phyloP scores from a whole-genome alignment of 1,140 invertebrate species.

The Drosophila carrolli region DNA sequence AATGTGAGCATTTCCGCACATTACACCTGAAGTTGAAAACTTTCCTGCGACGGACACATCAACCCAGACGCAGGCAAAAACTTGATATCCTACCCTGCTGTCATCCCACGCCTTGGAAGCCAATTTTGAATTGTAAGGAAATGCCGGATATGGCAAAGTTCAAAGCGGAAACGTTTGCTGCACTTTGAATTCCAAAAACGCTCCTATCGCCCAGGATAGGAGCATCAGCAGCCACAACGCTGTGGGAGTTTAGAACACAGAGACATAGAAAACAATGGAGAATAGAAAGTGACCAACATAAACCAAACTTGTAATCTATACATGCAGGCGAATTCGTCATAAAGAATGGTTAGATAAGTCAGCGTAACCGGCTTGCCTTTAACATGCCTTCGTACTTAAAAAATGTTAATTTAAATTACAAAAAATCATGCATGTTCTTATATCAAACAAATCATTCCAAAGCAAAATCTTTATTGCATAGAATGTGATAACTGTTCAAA shows the following conservation, averaged over 20 bases:
- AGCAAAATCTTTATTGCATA: too few relatives aligned
- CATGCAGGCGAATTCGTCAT: slow-evolving; percentile 28
- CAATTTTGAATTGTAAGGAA: slow-evolving; percentile 68
- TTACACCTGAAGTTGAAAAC: slow-evolving; percentile 65
- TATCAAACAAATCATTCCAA: too few relatives aligned
- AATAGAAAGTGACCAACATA: slow-evolving; percentile 1
- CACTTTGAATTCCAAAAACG: slow-evolving; percentile 55
- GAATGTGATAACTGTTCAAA: too few relatives aligned
- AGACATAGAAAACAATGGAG: not conserved
- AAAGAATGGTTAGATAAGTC: slow-evolving; percentile 51
- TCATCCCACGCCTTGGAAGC: slow-evolving; percentile 8
- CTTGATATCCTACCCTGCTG: slow-evolving; percentile 17
- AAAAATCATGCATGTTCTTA: too few relatives aligned
- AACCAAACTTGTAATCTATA: slow-evolving; percentile 47
- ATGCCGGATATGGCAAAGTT: slow-evolving; percentile 70
- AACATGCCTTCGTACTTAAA: slow-evolving; percentile 13
- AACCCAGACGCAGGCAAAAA: slow-evolving; percentile 19
- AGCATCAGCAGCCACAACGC: slow-evolving; percentile 12
- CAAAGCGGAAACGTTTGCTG: slow-evolving; percentile 65
- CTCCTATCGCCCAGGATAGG: slow-evolving; percentile 3
- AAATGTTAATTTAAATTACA: slow-evolving; percentile 3
- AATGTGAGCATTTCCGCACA: slow-evolving; percentile 65
- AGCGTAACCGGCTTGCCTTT: slow-evolving; percentile 35
- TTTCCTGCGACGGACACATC: slow-evolving; percentile 20
- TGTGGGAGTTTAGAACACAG: not conserved